Evolutionary conservation across 2,113 vertebrate genomes (phyloP).

Genomic region (Ceyx cyanopectus): DNA sequence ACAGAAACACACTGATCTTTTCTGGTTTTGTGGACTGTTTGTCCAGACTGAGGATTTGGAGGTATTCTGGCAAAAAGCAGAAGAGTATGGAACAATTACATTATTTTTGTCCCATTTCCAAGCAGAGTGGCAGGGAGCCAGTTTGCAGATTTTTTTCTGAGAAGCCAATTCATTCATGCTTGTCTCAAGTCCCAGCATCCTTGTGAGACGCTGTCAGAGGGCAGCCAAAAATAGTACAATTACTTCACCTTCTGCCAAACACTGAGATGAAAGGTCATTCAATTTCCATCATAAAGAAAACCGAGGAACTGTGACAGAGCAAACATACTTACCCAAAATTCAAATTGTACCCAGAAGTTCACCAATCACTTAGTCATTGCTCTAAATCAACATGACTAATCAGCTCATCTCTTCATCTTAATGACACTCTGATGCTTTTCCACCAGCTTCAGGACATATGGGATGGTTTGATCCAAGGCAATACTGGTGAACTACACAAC

Average conservation of each 20-base stretch:
- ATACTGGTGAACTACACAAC: neutral
- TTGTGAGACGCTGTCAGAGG: slow-evolving; percentile 31
- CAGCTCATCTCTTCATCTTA: neutral
- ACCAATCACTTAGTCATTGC: neutral
- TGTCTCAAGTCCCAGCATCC: slow-evolving; percentile 14
- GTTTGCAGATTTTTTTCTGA: slow-evolving; percentile 19
- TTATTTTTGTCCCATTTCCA: slow-evolving; percentile 29
- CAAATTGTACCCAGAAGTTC: neutral
- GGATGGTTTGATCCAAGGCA: neutral
- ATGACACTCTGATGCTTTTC: neutral
- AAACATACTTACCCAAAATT: neutral
- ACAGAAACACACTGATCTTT: neutral
- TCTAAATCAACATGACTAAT: neutral
- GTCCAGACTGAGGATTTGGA: neutral
- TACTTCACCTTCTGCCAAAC: neutral
- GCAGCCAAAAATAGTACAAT: slow-evolving; percentile 8
- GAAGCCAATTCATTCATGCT: slow-evolving; percentile 14
- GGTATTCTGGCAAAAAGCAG: neutral
- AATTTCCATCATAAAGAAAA: neutral
- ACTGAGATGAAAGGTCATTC: neutral
- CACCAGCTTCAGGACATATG: neutral
- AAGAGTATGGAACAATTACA: neutral
- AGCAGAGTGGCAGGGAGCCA: slow-evolving; percentile 12
- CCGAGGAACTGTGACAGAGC: neutral
- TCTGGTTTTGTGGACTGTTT: neutral